These are phyloP conservation scores for Zhengitettix transpicula DNA, from an alignment of 2,888 invertebrate species.

Conservation along the genomic window DNA sequence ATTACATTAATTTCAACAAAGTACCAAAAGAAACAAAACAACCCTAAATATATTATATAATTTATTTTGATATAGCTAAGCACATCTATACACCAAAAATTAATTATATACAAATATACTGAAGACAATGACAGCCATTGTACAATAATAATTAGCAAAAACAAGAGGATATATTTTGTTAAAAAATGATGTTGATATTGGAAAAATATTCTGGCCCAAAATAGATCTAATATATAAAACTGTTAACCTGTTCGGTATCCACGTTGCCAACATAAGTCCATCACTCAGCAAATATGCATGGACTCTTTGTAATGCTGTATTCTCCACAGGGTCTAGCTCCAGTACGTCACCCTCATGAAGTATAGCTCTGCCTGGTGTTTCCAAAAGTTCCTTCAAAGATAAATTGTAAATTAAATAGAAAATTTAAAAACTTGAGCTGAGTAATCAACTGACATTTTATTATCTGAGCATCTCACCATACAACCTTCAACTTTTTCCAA, in stretches of 20 bases:
- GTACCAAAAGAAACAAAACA: too few species aligned
- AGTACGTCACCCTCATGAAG: conserved; percentile 84
- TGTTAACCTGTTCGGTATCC: conserved; percentile 44
- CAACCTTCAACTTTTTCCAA: conserved; percentile 80
- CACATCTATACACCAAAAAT: too few species aligned
- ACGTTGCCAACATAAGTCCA: conserved; percentile 74
- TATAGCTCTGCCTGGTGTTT: conserved; percentile 56
- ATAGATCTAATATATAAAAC: too few species aligned
- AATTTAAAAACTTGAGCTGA: not conserved
- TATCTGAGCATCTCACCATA: conserved; percentile 33
- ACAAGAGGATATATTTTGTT: too few species aligned
- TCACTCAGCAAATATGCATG: conserved; percentile 89
- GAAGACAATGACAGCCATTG: too few species aligned
- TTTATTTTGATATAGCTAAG: too few species aligned
- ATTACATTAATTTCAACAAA: too few species aligned
- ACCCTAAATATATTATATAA: too few species aligned
- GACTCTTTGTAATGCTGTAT: conserved; percentile 69
- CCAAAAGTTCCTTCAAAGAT: conserved; percentile 43
- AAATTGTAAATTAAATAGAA: conserved; percentile 5
- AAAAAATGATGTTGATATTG: too few species aligned
- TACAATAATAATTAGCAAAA: too few species aligned
- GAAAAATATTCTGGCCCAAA: too few species aligned
- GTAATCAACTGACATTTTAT: not conserved
- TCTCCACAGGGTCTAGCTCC: conserved; percentile 77
- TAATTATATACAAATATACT: too few species aligned